Evolutionary conservation across 2,888 invertebrate genomes (phyloP), one percentile per base, ranked within the genome.

Genomic region (Notodonta dromedarius): DNA sequence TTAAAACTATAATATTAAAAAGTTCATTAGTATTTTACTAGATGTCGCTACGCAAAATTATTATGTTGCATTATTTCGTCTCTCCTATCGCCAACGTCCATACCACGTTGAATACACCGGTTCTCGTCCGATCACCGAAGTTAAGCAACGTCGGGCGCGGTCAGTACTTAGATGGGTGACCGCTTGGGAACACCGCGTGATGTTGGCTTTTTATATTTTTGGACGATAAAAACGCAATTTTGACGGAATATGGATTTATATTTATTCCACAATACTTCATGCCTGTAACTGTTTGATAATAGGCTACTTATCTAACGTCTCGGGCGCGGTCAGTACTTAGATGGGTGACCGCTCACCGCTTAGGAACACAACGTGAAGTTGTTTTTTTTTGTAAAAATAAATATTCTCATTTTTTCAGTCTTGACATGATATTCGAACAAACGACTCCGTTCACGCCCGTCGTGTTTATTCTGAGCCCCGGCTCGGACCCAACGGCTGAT

Each of bases 381-480:
- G 83, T 83, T 84, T 83, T 86, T n/a, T 85, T 86, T 85, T 74
- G 53, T 57, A 24, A 2, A 24, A 24, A 24, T 46, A n/a, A 5
- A 4, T 46, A 46, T 5, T 5, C 4, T 46, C 24, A 24, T 35
- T 35, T 62, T 77, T 86, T 85, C 76, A 98, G 97, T 81, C 95
- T 98, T 75, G 96, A 97, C 69, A 95, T 95, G 78, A 97, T 98
- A 76, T 97, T 95, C 82, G 97, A 98, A 68, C 98, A 98, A 85
- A 97, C 97, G 61, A 95, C 96, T 0, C 95, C 97, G 0, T 94
- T 89, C 16, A 98, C 97, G 46, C 98, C 99, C 0, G 97, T 99
- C 4, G 97, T 98, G 72, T 99, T 99, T 83, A 97, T 99, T 69
- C 93, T 99, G 56, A 98, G 98, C 70, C 98, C 98, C 12, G 99